Conservation (phyloP, 2,797 vertebrate genomes). For the Diplodus puntazzo region DNA sequence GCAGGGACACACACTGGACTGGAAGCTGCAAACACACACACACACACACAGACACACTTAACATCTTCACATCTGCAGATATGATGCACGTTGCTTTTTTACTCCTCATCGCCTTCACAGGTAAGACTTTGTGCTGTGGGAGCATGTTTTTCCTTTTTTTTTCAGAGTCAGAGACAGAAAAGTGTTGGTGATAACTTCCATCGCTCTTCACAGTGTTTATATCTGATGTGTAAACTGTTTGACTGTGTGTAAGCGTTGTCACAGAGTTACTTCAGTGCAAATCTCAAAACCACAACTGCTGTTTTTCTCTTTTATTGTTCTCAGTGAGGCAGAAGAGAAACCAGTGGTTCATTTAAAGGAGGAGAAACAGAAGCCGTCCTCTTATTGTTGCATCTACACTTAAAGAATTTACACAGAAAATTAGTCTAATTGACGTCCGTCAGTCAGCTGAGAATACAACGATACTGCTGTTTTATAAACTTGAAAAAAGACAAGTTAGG, state of each 20-base stretch:
- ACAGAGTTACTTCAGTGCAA: not conserved
- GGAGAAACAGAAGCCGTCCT: not conserved
- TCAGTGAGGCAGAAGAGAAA: not conserved
- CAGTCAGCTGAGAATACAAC: not conserved
- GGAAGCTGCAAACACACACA: conserved; percentile 2
- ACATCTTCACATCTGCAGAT: conserved; percentile 5
- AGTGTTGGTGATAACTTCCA: not conserved
- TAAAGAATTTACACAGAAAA: not conserved
- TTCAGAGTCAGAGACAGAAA: not conserved
- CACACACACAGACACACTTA: not conserved
- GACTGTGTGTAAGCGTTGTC: not conserved
- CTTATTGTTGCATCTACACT: conserved; percentile 5
- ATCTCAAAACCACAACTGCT: no score
- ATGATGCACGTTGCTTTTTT: conserved; percentile 54
- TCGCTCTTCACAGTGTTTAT: not conserved
- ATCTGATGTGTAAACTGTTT: not conserved
- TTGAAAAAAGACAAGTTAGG: not conserved
- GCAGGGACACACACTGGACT: not conserved
- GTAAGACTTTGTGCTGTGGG: conserved; percentile 49
- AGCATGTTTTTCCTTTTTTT: not conserved
- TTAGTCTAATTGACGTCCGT: not conserved
- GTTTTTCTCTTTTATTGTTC: not conserved
- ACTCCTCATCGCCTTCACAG: conserved; percentile 62
- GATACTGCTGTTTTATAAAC: not conserved
- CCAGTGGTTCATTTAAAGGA: not conserved